phyloP scores from a whole-genome alignment of 2,888 invertebrate species.

The Pristionchus entomophagus region DNA sequence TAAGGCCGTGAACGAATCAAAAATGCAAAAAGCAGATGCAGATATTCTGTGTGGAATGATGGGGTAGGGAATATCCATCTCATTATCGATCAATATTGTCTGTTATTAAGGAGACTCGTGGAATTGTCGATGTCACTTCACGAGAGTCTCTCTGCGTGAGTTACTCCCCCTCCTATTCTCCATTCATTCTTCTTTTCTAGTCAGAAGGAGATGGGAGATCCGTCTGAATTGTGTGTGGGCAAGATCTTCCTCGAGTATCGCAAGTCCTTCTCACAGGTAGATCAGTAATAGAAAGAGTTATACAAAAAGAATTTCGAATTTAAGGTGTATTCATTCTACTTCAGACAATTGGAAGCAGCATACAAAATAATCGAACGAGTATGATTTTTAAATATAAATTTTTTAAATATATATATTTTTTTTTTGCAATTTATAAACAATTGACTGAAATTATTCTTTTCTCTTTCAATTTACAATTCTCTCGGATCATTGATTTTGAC shows the following conservation, averaged over 20 bases:
- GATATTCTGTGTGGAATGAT: not conserved
- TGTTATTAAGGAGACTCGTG: too few relatives aligned
- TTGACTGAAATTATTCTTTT: too few relatives aligned
- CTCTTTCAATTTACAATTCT: too few relatives aligned
- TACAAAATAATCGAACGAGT: slow-evolving; percentile 9
- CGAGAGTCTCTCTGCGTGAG: not conserved
- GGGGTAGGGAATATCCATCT: too few relatives aligned
- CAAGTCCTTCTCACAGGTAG: not conserved
- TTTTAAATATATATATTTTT: too few relatives aligned
- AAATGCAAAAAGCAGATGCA: not conserved
- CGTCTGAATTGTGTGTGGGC: not conserved
- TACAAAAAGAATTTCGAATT: too few relatives aligned
- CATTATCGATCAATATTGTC: too few relatives aligned
- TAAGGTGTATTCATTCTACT: slow-evolving; percentile 11
- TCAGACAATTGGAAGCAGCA: not conserved
- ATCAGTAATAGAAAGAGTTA: too few relatives aligned
- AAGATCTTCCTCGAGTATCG: not conserved
- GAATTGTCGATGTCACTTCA: not conserved
- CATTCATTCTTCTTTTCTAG: not conserved
- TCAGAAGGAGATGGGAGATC: not conserved
- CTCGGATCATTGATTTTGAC: too few relatives aligned
- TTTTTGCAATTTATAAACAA: too few relatives aligned
- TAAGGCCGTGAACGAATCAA: not conserved
- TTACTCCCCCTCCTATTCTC: not conserved
- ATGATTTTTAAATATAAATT: too few relatives aligned